Base-by-base conservation (phyloP, 2,797 vertebrate species). In the Myotis planiceps region DNA sequence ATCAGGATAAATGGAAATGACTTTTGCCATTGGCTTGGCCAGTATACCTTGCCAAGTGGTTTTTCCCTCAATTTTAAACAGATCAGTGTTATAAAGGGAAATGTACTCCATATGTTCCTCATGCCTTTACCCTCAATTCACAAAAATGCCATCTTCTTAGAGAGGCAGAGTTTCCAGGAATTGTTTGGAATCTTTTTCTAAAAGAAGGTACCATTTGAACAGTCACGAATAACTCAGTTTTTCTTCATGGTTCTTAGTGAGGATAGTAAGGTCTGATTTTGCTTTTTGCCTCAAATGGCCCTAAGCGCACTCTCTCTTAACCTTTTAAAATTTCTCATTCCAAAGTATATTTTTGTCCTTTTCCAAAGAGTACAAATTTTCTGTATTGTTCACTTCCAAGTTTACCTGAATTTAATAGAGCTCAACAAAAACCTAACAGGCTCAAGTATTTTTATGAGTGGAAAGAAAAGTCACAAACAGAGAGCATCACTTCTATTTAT, bases 21-120 rank as follows among this genome's bases (percentile, higher is more conserved):
- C 96, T 94, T 96, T 87, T 96, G 90, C 90, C 92, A 90, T 94
- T 94, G 94, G 82, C 60, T 95, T 95, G 90, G 95, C 88, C 94
- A 96, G 78, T 80, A 29, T 42, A 83, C 66, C 66, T 92, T 94
- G 94, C 94, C 94, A 96, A 97, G 82, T 12, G 71, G 95, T 93
- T 95, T 97, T 93, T 9, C 85, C 84, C 94, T 97, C 93, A 92
- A 95, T 97, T 97, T 97, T 96, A 97, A 97, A 97, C 79, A 94
- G 92, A 95, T 96, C 94, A 96, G 55, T 88, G 85, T 96, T 96
- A 76, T 93, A 97, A 78, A 45, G 58, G 89, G 82, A 97, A 97
- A 97, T 96, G 69, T 84, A 69, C 93, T 97, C 95, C 96, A 94
- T 96, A 97, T 97, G 96, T 92, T 94, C 37, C 66, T 90, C 78